Evolutionary conservation across 2,888 invertebrate species (phyloP).

Genomic region (Tachina lurida): DNA sequence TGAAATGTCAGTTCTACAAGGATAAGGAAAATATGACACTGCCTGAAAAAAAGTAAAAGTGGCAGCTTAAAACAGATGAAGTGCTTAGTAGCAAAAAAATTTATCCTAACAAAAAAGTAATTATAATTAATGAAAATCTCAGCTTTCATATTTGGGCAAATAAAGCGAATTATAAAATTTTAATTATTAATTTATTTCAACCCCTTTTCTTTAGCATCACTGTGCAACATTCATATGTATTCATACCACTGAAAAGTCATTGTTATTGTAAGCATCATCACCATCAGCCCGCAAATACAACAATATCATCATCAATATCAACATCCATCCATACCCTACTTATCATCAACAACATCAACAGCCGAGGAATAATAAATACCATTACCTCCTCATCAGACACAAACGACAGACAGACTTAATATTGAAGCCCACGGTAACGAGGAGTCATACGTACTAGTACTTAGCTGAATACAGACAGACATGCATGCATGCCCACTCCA

Average conservation of each 20-base stretch:
- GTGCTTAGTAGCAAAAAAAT: no score
- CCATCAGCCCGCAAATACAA: conserved; percentile 35
- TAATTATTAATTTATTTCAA: neutral
- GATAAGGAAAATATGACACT: no score
- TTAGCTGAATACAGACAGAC: conserved; percentile 12
- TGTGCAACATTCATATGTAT: conserved; percentile 10
- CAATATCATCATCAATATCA: conserved; percentile 57
- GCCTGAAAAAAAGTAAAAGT: no score
- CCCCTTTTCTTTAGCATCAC: neutral
- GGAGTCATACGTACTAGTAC: conserved; percentile 20
- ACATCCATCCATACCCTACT: neutral
- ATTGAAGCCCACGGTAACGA: conserved; percentile 23
- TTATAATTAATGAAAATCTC: no score
- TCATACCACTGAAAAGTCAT: conserved; percentile 53
- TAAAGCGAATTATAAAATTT: neutral
- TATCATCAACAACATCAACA: conserved; percentile 39
- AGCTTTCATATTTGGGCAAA: no score
- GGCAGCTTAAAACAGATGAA: no score
- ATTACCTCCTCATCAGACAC: conserved; percentile 47
- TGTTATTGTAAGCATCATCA: conserved; percentile 64
- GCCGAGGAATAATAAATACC: conserved; percentile 33
- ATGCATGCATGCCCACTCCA: neutral
- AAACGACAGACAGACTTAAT: conserved; percentile 17
- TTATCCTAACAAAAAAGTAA: no score
- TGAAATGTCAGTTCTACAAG: no score